Base-by-base conservation (phyloP, 2,797 vertebrate genomes). In the Esox masquinongy region DNA sequence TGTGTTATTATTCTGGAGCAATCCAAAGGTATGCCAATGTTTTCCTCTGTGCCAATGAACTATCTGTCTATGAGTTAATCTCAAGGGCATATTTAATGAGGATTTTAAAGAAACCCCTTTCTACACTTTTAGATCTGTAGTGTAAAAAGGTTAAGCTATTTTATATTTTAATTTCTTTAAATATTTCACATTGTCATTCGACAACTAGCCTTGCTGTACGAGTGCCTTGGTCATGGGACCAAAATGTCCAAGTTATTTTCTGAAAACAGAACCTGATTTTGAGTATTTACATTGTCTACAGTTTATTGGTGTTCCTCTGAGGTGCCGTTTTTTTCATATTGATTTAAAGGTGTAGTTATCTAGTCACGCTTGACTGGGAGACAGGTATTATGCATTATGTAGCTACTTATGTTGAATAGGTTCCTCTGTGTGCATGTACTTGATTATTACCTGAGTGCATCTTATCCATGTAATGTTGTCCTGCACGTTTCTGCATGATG, bases 211-310 rank as follows among this genome's bases (percentile, higher is more conserved):
- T 47, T 51, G 56, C 76, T 87, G 68, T 79, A 72, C 11, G 84
- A 89, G 90, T 93, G 92, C 91, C 92, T 92, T 92, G 69, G 85
- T 82, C 77, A 74, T 75, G 70, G 84, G 81, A 89, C 84, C 43
- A 61, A 56, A 43, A 7, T 47, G 12, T 56, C 51, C 19, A 71
- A 51, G 43, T 39, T 70, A 14, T 86, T 76, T 53, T 64, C 36
- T 17, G 86, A 80, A 76, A 69, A 47, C 61, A 36, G 39, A 50
- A 59, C 68, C 36, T 61, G 15, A 71, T 77, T 69, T 39, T 72
- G 29, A 50, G 29, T 49, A 70, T 72, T 59, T 59, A 72, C 59
- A 61, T 22, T 61, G 76, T 49, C 16, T 76, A 59, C 53, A 4
- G n/a, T 59, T 49, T 81, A 82, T 86, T 63, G 61, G n/a, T 63